Evolutionary conservation across 2,797 vertebrate genomes (phyloP), one percentile per base, ranked within the genome.

Genomic region (Uromys caudimaculatus): DNA sequence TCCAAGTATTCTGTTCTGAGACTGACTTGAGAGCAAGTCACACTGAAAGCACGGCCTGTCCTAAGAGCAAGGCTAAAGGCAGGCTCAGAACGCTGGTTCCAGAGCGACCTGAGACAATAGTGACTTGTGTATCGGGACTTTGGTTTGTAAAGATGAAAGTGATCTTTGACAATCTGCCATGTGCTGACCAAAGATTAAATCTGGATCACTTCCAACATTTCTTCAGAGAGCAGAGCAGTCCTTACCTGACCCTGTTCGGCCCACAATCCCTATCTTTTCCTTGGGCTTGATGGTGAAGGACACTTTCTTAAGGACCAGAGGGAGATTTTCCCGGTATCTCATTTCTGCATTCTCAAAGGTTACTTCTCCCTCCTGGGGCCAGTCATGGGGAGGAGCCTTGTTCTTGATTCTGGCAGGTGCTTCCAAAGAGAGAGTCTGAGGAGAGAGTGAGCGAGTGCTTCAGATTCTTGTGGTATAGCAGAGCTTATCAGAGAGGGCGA

Each of bases 221-320:
- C 92, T 60, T 41, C 50, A 44, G 58, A 88, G 29, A 52, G 21
- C 79, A 21, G 6, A 9, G 38, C 0, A 6, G 56, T 78, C 90
- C 97, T 98, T 96, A 99, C 99, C 99, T 98, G 99, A 99, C 78
- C 99, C 99, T 0, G 99, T 99, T 83, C 99, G 98, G 35, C 99
- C 99, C 81, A 99, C 99, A 2, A 99, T 99, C 95, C 99, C 99
- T 12, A 99, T 98, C 98, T 99, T 99, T 94, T 99, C 99, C 97
- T 99, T 99, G 0, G 99, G 99, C 93, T 99, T 99, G 97, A 99
- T 99, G 89, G 98, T 99, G 98, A 99, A 99, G 97, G 99, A 99
- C 52, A 99, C 98, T 97, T 99, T 99, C 98, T 99, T 99, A 50
- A 99, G 98, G 44, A 99, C 99, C 94, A 99, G 98, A 4, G 99